Evolutionary conservation across 2,888 invertebrate species (phyloP).

Genomic region (Quadriops clusia): DNA sequence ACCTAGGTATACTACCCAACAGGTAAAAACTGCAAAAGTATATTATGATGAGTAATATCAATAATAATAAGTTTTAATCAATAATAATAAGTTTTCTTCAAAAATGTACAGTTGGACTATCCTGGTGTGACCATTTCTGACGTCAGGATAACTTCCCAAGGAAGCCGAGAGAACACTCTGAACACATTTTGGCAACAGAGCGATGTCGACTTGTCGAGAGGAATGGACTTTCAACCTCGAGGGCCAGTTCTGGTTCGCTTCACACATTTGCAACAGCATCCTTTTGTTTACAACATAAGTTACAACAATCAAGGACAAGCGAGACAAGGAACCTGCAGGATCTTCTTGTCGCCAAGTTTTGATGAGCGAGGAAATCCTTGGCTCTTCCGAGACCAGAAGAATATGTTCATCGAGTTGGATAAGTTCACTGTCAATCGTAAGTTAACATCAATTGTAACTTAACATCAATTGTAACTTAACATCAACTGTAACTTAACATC

Average conservation of each 20-base stretch:
- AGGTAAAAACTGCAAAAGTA: conserved; percentile 35
- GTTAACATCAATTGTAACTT: no score
- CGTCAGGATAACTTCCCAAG: conserved; percentile 41
- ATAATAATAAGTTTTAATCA: neutral
- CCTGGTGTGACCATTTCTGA: conserved; percentile 50
- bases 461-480: no score
- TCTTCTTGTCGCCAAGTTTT: conserved; percentile 55
- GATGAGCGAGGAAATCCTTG: conserved; percentile 53
- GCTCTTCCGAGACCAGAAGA: conserved; percentile 49
- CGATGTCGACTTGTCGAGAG: conserved; percentile 63
- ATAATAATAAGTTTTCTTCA: conserved; percentile 1
- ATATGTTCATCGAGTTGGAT: conserved; percentile 61
- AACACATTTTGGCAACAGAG: conserved; percentile 71
- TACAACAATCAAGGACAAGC: conserved; percentile 40
- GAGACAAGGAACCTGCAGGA: conserved; percentile 51
- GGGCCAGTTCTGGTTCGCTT: conserved; percentile 62
- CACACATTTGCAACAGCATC: conserved; percentile 66
- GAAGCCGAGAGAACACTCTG: conserved; percentile 44
- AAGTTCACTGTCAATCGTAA: conserved; percentile 53
- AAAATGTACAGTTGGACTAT: conserved; percentile 50
- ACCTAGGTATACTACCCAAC: conserved; percentile 47
- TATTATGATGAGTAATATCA: neutral
- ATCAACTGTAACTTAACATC: no score
- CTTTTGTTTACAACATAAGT: conserved; percentile 49
- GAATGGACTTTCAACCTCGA: conserved; percentile 70